Base-by-base conservation (phyloP, 1,140 invertebrate species). In the Drosophila prosaltans region DNA sequence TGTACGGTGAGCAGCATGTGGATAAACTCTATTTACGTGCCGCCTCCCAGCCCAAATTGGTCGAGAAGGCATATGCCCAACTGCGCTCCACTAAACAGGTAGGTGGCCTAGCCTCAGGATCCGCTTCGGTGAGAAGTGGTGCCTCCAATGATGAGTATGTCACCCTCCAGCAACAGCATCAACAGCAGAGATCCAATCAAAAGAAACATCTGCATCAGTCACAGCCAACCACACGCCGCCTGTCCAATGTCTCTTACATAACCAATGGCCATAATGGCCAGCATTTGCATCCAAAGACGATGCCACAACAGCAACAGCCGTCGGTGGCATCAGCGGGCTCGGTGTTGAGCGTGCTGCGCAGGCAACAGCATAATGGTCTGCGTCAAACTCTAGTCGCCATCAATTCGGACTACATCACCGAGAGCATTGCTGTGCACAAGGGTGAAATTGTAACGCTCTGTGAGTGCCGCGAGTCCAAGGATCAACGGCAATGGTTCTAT, bases 361-460 rank as follows among this genome's bases (percentile, higher is more conserved):
- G 72, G n/a, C 68, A 84, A 39, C 78, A 80, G 65, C 81, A 74
- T 68, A 76, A 80, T 69, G 83, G 86, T 36, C 74, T 83, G 59
- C 89, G 94, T 79, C 94, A 96, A 72, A 96, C 95, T 63, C 92
- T 96, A 32, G 92, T 96, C 69, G 94, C 96, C 11, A 95, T 96
- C 48, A 94, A 93, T 41, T 93, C 93, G 81, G 94, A 96, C 92
- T 96, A 95, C 81, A 91, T 92, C 60, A 93, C 93, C 39, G 93
- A 93, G 61, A 95, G 94, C n/a, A 92, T 96, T 30, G 93, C 93
- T 39, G 95, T 97, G 9, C 90, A 92, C 43, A 95, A 95, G 80
- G 96, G 96, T 3, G 96, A 97, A 74, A 96, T 96, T 7, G 96
- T 97, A 1, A 94, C 94, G 36, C 89, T 97, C 43, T 91, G 96